Percentiles rank a stretch among this genome's conserved stretches.
These are phyloP conservation scores for Malurus elegans DNA, from an alignment of 2,113 vertebrate genomes.

Conservation along the genomic window DNA sequence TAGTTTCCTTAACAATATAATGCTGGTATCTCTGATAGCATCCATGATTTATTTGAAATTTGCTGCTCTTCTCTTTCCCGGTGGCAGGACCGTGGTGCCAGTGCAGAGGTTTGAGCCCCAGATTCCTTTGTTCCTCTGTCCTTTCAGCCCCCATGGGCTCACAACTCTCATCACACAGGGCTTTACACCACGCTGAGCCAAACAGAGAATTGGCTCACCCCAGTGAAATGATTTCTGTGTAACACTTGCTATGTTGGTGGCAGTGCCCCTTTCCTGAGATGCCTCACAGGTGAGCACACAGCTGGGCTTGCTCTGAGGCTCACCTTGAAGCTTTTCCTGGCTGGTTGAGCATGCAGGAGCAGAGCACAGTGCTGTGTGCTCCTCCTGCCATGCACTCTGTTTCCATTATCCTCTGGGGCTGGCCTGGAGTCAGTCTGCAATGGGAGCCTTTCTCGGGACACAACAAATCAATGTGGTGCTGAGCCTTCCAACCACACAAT, in stretches of 20 bases:
- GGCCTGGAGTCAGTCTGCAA: conserved; percentile 3
- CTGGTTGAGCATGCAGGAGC: not conserved
- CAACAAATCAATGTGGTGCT: conserved; percentile 10
- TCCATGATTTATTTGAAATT: not conserved
- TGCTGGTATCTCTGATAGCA: not conserved
- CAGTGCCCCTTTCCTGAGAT: not conserved
- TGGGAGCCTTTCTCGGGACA: conserved; percentile 19
- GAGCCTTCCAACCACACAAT: conserved; percentile 42
- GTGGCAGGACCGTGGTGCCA: not conserved
- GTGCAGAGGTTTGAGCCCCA: not conserved
- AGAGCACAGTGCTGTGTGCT: not conserved
- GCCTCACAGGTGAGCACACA: not conserved
- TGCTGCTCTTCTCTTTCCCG: not conserved
- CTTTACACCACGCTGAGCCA: not conserved
- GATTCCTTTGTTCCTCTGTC: not conserved
- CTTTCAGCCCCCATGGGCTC: not conserved
- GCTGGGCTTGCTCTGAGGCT: not conserved
- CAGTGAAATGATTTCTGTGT: not conserved
- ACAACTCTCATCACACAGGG: not conserved
- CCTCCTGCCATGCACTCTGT: not conserved
- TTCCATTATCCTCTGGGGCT: conserved; percentile 33
- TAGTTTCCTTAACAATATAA: not conserved
- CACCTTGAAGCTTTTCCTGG: not conserved
- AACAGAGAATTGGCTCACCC: not conserved
- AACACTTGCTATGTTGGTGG: not conserved